Base-by-base conservation (phyloP, 2,888 invertebrate genomes). In the Stenodera caucasica region DNA sequence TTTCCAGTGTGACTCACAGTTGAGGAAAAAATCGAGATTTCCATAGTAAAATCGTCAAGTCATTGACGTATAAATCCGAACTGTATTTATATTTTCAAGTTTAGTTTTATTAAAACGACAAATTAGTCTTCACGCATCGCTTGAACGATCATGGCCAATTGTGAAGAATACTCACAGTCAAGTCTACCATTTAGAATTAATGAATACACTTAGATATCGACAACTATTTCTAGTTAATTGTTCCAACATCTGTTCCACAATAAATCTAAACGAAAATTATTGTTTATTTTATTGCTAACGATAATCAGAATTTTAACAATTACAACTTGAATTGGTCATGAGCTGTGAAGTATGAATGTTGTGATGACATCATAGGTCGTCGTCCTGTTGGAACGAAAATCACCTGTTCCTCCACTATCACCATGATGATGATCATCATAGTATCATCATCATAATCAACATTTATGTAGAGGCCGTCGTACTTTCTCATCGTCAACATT, bases 401-500 rank as follows among this genome's bases (percentile, higher is more conserved):
- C 21, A 45, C 45, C 45, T 45, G 45, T 11, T 45, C 21, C 9
- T 45, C 21, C 4, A 45, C 45, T 3, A 45, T 45, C 45, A 45
- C 9, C 7, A 45, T 18, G 9, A 40, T 40, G 2, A 40, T 40
- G 2, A 40, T 15, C 4, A 37, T 14, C 6, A 37, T 37, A 14
- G 8, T 37, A 35, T 14, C 14, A 35, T 11, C 35, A 35, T 35
- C 11, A 32, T 8, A 6, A 32, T 32, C 32, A 32, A 8, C 32
- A 32, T 32, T 8, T 11, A 8, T 6, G 9, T 32, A 11, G 9
- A 11, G 32, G 7, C 7, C 32, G 14, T 35, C 15, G 21, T 21
- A 21, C 26, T 6, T 26, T 5, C 26, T 58, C 55, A 62, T 62
- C 62, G 58, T 52, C 58, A 58, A 55, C 62, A 53, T 57, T 53